These are phyloP conservation scores for Melanargia galathea DNA, from an alignment of 2,888 invertebrate species.

Conservation along the genomic window DNA sequence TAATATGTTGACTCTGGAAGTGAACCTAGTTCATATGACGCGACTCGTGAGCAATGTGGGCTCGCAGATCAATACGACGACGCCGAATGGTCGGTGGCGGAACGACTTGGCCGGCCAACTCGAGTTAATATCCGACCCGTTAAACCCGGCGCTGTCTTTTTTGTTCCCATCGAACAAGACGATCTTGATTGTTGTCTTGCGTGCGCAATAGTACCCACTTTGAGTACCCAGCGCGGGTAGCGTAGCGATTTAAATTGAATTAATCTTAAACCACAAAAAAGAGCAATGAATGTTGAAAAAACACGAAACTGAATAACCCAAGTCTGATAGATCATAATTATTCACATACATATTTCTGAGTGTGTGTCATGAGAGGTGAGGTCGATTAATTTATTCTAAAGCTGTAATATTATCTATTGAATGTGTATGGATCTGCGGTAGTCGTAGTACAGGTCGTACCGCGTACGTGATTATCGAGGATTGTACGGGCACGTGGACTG, in stretches of 20 bases:
- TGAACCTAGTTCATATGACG: conserved; percentile 53
- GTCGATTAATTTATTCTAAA: conserved; percentile 24
- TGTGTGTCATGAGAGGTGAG: conserved; percentile 20
- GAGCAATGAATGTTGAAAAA: conserved; percentile 14
- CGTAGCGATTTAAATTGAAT: conserved; percentile 28
- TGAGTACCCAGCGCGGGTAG: conserved; percentile 14
- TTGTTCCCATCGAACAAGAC: conserved; percentile 19
- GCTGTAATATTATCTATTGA: conserved; percentile 3
- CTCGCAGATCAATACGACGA: conserved; percentile 69
- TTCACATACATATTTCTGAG: conserved; percentile 30
- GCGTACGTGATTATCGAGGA: conserved; percentile 36
- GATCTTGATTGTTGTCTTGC: conserved; percentile 15
- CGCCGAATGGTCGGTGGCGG: conserved; percentile 66
- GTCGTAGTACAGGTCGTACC: no score
- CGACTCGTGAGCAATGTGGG: conserved; percentile 48
- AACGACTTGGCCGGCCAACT: conserved; percentile 49
- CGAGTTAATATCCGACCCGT: conserved; percentile 49
- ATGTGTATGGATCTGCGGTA: conserved; percentile 7
- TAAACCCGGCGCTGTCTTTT: conserved; percentile 25
- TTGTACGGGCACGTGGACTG: conserved; percentile 46
- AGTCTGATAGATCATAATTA: conserved; percentile 14
- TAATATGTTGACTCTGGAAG: conserved; percentile 31
- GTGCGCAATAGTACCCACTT: conserved; percentile 14
- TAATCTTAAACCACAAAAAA: conserved; percentile 23
- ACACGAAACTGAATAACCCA: conserved; percentile 32